Conservation (phyloP, 92 coral and sea anemone genomes). For the Paragorgia papillata region DNA sequence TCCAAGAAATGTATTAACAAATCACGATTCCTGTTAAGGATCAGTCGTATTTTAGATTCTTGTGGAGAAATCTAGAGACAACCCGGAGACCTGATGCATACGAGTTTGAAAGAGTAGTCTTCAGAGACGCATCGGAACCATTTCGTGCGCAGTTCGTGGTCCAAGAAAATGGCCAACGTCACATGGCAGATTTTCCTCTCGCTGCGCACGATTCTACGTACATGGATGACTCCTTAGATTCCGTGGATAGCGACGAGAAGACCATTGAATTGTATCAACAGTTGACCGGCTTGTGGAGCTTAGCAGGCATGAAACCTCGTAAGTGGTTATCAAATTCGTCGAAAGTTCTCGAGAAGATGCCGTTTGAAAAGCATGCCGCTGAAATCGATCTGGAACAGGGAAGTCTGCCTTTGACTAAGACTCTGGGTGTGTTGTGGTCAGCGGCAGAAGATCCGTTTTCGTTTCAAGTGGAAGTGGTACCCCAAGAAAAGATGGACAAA, state of each 20-base stretch:
- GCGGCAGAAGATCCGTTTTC: slow-evolving; percentile 54
- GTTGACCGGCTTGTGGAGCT: neutral
- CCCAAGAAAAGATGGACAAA: slow-evolving; percentile 44
- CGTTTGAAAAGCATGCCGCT: slow-evolving; percentile 41
- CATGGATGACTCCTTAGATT: slow-evolving; percentile 11
- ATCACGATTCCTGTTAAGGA: slow-evolving; percentile 23
- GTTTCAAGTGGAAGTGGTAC: slow-evolving; percentile 33
- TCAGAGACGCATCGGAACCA: slow-evolving; percentile 24
- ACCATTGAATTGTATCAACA: slow-evolving; percentile 19
- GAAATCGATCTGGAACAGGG: slow-evolving; percentile 53
- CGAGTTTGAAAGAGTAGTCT: slow-evolving; percentile 22
- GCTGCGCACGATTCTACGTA: slow-evolving; percentile 41
- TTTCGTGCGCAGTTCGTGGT: slow-evolving; percentile 14
- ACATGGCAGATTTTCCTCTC: neutral
- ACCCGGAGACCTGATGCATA: slow-evolving; percentile 18
- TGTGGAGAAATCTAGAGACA: slow-evolving; percentile 30
- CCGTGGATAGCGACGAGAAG: neutral
- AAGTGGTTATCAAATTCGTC: slow-evolving; percentile 50
- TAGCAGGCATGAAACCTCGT: slow-evolving; percentile 11
- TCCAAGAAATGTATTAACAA: slow-evolving; percentile 17
- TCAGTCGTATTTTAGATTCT: slow-evolving; percentile 16
- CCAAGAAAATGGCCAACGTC: slow-evolving; percentile 9
- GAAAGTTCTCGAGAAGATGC: slow-evolving; percentile 55
- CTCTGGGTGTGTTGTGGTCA: slow-evolving; percentile 60
- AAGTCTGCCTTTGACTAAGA: slow-evolving; percentile 51